Percentiles rank a stretch among this genome's conserved stretches.
These are phyloP conservation scores for Uria aalge DNA, from an alignment of 2,113 vertebrate genomes.

Conservation along the genomic window DNA sequence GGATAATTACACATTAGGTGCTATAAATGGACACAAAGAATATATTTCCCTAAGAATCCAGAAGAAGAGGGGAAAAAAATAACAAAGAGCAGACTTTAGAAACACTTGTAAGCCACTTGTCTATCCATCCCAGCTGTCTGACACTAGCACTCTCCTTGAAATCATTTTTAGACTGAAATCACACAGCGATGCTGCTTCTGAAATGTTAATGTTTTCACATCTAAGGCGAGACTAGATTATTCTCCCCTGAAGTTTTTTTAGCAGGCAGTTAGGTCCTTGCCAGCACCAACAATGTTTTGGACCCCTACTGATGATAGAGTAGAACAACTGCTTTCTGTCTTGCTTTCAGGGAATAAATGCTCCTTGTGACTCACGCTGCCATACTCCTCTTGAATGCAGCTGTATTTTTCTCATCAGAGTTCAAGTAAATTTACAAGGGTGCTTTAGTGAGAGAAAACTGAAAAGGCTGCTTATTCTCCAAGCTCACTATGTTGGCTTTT, in stretches of 20 bases:
- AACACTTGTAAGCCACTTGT: slow-evolving; percentile 31
- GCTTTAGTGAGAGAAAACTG: slow-evolving; percentile 27
- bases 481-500: slow-evolving; percentile 14
- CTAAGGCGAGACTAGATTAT: slow-evolving; percentile 8
- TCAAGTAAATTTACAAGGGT: slow-evolving; percentile 53
- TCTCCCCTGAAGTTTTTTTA: neutral
- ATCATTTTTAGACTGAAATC: slow-evolving; percentile 6
- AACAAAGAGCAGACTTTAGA: neutral
- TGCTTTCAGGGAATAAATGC: slow-evolving; percentile 16
- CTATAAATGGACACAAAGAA: slow-evolving; percentile 2
- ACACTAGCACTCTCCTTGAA: slow-evolving; percentile 20
- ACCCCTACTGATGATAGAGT: neutral
- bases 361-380: slow-evolving; percentile 10
- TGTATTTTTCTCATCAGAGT: slow-evolving; percentile 27
- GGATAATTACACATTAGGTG: neutral
- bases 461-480: slow-evolving; percentile 34
- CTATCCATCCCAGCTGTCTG: slow-evolving; percentile 16
- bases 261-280: neutral
- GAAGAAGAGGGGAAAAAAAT: neutral
- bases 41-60: neutral
- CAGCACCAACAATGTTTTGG: slow-evolving; percentile 14
- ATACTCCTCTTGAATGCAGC: slow-evolving; percentile 27
- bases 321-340: neutral
- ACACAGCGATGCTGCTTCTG: neutral
- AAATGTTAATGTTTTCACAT: slow-evolving; percentile 21